phyloP scores from a whole-genome alignment of 2,888 invertebrate genomes.

The Heteromurus nitidus region DNA sequence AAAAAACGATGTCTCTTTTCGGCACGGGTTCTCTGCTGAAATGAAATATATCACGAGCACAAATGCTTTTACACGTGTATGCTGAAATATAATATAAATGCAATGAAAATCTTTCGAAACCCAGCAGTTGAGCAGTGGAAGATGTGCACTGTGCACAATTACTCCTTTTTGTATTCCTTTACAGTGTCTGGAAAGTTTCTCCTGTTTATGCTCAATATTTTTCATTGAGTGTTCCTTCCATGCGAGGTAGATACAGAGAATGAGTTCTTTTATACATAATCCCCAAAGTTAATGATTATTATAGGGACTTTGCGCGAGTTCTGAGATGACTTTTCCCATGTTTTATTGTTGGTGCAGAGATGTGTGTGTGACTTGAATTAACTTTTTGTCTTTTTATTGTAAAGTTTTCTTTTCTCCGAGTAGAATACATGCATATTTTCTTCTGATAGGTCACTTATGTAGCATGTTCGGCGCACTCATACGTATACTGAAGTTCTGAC shows the following conservation, averaged over 20 bases:
- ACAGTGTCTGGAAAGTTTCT: constrained; percentile 39
- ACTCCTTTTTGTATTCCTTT: constrained; percentile 34
- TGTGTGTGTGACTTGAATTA: constrained; percentile 28
- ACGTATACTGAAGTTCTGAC: background rate
- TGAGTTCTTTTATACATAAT: constrained; percentile 9
- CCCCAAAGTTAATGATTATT: constrained; percentile 28
- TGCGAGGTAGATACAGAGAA: constrained; percentile 9
- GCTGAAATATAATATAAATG: background rate
- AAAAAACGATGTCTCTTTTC: constrained; percentile 1
- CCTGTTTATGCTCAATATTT: constrained; percentile 28
- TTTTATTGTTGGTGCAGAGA: background rate
- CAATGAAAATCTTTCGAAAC: constrained; percentile 22
- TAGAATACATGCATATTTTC: constrained; percentile 10
- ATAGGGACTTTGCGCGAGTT: constrained; percentile 23
- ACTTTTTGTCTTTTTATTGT: constrained; percentile 31
- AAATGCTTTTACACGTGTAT: no score
- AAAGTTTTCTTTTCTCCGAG: background rate
- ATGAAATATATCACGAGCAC: constrained; percentile 10
- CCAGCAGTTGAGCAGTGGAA: background rate
- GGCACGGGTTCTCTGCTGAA: background rate
- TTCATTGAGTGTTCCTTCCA: constrained; percentile 20
- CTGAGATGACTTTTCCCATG: background rate
- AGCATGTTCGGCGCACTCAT: background rate
- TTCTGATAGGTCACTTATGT: background rate
- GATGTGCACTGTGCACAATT: background rate